Evolutionary conservation across 2,888 invertebrate species (phyloP), one percentile per base, ranked within the genome.

Genomic region (Dicyrtoma fusca): DNA sequence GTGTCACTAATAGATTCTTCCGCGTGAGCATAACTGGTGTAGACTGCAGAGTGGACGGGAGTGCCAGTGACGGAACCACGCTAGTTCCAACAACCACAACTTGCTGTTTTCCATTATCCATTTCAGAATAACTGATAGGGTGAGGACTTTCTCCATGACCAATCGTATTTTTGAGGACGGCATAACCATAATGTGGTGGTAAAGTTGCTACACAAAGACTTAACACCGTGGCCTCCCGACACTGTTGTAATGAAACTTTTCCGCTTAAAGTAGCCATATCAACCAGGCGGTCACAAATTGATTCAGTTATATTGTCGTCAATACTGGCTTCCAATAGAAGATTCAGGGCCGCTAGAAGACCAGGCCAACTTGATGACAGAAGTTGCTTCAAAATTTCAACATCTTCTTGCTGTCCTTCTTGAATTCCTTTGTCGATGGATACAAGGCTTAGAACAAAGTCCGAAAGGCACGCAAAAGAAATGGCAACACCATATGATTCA

Each of bases 401-500:
- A 21, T 79, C 80, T 75, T 76, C 75, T 25, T 76, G 70, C 55
- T 74, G 68, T 87, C 87, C 0, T 87, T 85, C 55, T 89, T 88
- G 63, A 76, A 81, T 81, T 88, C 87, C 75, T 92, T 89, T 25
- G 89, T 90, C 81, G 90, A 87, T 47, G 91, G 90, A 79, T 92
- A 89, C 10, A 93, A 95, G 69, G 45, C 77, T 77, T 8, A 94
- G 88, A 66, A 97, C 93, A 77, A 95, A 91, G 84, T 97, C 97
- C 83, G 97, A 86, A 55, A 98, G 87, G 83, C 95, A 94, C 4
- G 94, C 92, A 84, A 96, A 97, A 0, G 97, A 95, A 51, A 98
- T 89, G 0, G 97, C 97, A 74, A 99, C 92, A 4, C 97, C 96
- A 85, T 98, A 99, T 0, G 98, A 97, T 77, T 98, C 97, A n/a